Evolutionary conservation across 2,797 vertebrate species (phyloP), one percentile per base, ranked within the genome.

Genomic region (Tauraco hartlaubi): DNA sequence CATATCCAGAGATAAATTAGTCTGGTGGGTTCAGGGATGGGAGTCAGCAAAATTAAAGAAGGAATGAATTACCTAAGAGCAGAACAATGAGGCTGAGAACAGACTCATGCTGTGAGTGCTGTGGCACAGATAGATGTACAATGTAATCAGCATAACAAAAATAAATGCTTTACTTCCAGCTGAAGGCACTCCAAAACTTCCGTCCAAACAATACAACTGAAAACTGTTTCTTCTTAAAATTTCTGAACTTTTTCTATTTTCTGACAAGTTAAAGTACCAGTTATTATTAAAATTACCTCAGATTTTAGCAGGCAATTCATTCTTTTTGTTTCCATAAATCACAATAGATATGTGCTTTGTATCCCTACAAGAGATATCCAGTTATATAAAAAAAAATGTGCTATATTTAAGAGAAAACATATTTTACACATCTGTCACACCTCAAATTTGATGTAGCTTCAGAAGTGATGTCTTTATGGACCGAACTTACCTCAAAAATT

Each of bases 11-110:
- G 92, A 89, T 44, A 89, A 95, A 95, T 59, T 94, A 88, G 58
- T 92, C 48, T 83, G 72, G 39, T 76, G 25, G 28, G 29, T 68
- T 93, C 51, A 77, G 87, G 96, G n/a, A 52, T 16, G 26, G 68
- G 20, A 63, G 75, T 92, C 76, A 88, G 92, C 73, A 85, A 86
- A 96, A 96, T 39, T 59, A 78, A 96, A 96, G 46, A 63, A 84
- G 54, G 49, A 83, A 91, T 61, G 37, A n/a, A 90, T 66, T 91
- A 68, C 68, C 31, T 75, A 48, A 17, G 43, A 94, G 39, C 25
- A 63, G 72, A 96, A 85, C 21, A 73, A 75, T 6, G 4, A 80
- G 43, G 26, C 35, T 91, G 54, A 95, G 72, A 92, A 90, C 54
- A 71, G 48, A 68, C 68, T 33, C 67, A 67, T 1, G 9, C 74